These are phyloP conservation scores for Liolophura sinensis DNA, from an alignment of 1,140 invertebrate genomes.

Conservation along the genomic window DNA sequence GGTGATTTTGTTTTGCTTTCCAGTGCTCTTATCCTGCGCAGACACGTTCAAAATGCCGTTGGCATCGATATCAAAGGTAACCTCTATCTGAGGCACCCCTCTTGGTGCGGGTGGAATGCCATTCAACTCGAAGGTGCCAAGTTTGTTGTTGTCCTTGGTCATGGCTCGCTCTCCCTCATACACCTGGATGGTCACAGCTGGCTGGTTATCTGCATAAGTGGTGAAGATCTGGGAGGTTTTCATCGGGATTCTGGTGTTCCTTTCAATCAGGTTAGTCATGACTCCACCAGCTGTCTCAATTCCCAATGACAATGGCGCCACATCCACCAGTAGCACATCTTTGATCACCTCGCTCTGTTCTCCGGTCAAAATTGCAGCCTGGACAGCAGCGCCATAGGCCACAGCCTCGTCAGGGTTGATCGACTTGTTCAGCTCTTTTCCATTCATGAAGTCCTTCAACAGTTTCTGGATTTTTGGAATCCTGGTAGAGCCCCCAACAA, in stretches of 20 bases:
- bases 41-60: constrained; percentile 56
- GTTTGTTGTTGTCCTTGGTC: constrained; percentile 77
- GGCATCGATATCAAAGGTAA: constrained; percentile 69
- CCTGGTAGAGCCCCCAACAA: constrained; percentile 96
- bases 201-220: constrained; percentile 67
- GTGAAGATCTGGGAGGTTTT: constrained; percentile 53
- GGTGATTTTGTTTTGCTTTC: constrained; percentile 75
- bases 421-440: constrained; percentile 54
- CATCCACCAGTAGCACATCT: constrained; percentile 56
- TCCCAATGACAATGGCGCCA: constrained; percentile 53
- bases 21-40: constrained; percentile 70
- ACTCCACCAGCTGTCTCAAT: constrained; percentile 71
- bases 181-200: constrained; percentile 71
- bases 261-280: constrained; percentile 62
- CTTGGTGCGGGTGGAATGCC: constrained; percentile 90
- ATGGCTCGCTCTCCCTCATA: constrained; percentile 90
- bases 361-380: constrained; percentile 61
- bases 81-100: constrained; percentile 81
- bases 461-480: constrained; percentile 97
- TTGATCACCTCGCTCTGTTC: constrained; percentile 43
- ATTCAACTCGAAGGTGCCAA: constrained; percentile 89
- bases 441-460: constrained; percentile 76
- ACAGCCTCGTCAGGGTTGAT: constrained; percentile 62
- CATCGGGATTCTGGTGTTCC: constrained; percentile 53
- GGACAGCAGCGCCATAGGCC: constrained; percentile 65